phyloP scores from a whole-genome alignment of 2,113 vertebrate genomes.

The Dryoscopus gambensis region DNA sequence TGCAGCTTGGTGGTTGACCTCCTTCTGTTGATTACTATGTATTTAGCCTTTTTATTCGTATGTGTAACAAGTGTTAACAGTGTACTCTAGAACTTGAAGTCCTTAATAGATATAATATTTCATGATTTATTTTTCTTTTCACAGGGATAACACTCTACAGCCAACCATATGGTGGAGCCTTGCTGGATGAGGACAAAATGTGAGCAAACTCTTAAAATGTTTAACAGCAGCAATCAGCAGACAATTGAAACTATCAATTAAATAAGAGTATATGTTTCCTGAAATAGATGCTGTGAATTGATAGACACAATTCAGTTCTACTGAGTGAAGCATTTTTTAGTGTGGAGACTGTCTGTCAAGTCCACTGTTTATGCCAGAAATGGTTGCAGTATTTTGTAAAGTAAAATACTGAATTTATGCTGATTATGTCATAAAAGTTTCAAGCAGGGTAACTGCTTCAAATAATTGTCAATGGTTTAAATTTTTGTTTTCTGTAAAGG shows the following conservation, averaged over 20 bases:
- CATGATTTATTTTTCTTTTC: background rate
- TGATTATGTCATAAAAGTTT: background rate
- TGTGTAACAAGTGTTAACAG: background rate
- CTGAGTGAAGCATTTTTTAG: background rate
- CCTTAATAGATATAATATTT: background rate
- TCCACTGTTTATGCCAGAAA: background rate
- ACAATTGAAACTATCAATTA: background rate
- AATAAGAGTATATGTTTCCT: background rate
- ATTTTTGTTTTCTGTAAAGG: background rate
- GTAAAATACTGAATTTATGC: background rate
- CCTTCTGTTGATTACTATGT: background rate
- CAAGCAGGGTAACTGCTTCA: background rate
- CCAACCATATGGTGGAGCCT: slow-evolving; percentile 68
- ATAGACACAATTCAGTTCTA: background rate
- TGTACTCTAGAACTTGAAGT: background rate
- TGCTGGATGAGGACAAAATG: slow-evolving; percentile 76
- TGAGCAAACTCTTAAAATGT: slow-evolving; percentile 38
- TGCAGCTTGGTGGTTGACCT: background rate
- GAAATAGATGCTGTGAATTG: background rate
- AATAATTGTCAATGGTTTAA: background rate
- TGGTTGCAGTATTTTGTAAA: background rate
- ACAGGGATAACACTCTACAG: slow-evolving; percentile 73
- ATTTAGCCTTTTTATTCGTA: background rate
- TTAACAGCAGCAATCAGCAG: background rate
- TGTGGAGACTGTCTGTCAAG: background rate